Base-by-base conservation (phyloP, 2,888 invertebrate species). In the Resseliella maxima region DNA sequence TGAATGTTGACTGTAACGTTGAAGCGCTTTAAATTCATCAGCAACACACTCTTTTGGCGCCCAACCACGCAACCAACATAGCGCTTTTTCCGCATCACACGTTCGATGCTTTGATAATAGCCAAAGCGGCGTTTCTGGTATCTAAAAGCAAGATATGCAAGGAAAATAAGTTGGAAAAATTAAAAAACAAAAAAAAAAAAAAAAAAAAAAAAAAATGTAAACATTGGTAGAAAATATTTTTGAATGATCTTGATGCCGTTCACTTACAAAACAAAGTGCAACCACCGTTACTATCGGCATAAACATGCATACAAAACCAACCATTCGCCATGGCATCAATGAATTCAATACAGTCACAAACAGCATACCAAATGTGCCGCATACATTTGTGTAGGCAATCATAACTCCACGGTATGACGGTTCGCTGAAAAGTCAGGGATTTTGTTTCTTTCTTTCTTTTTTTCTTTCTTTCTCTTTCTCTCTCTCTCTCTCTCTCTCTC, bases 41-140 rank as follows among this genome's bases (percentile, higher is more conserved):
- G 88, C 87, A 18, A 88, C 88, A 6, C 87, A 86, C 85, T 87
- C 87, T 38, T 88, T 87, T 38, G 88, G 86, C 0, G 88, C 88
- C 88, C 88, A 88, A 1, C 93, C 93, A 86, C 93, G 90, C 0
- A 93, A 90, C 88, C 92, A 92, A 87, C 93, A 92, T 21, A 93
- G 90, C 0, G 93, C 92, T 38, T 89, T 90, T 18, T 92, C 88
- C 0, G 93, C 93, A 15, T 93, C 93, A 88, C 92, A 92, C 88
- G 91, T 91, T 0, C 92, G 91, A 10, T 93, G 92, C 88, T 92
- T 92, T 0, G 93, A 92, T 87, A 93, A 88, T n/a, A 93, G 89
- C 93, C 93, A 93, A 88, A 93, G 91, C 59, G 93, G 93, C 6
- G 93, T 92, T 90, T 93, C 93, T 0, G 93, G 93, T 2, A 93